Evolutionary conservation across 2,888 invertebrate species (phyloP), one percentile per base, ranked within the genome.

Genomic region (Drosophila formosana): DNA sequence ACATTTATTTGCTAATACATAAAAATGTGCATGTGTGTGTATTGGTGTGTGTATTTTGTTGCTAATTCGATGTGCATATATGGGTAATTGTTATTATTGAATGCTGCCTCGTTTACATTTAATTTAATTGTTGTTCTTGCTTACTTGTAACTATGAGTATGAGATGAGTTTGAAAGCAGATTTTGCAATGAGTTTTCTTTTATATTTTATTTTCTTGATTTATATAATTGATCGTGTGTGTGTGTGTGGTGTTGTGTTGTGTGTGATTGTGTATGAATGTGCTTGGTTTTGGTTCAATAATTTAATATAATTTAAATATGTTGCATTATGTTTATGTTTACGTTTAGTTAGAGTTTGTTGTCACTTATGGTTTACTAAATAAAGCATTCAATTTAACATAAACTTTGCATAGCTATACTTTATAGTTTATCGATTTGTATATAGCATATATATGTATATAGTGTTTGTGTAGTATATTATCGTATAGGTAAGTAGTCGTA

Each of bases 121-220:
- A 57, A 57, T 65, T 55, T 78, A 63, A 60, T 67, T 62, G 49
- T 50, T 56, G 32, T 50, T 55, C 25, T 55, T 25, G 41, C 88
- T 87, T 82, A 87, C 55, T 72, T 84, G 78, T 83, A 83, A 80
- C 85, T 83, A 83, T 83, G 83, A 84, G 75, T 83, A 83, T 83
- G 83, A 83, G 87, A 83, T 83, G 83, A 83, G 87, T 87, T 82
- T 84, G 85, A 80, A 86, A 80, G 89, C 85, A 82, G 84, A 84
- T 87, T 86, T 79, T 82, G 80, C 86, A 84, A 82, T 74, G 80
- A 80, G 63, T 85, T 65, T 60, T 71, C 61, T 49, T 79, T 58
- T 71, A 50, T 61, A 60, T 71, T 63, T 49, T 18, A 18, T 18
- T 18, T 18, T 18, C 18, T 18, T 18, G 18, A 1, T 79, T 62